Evolutionary conservation across 2,797 vertebrate species (phyloP), one percentile per base, ranked within the genome.

Genomic region (Pogoniulus pusillus): DNA sequence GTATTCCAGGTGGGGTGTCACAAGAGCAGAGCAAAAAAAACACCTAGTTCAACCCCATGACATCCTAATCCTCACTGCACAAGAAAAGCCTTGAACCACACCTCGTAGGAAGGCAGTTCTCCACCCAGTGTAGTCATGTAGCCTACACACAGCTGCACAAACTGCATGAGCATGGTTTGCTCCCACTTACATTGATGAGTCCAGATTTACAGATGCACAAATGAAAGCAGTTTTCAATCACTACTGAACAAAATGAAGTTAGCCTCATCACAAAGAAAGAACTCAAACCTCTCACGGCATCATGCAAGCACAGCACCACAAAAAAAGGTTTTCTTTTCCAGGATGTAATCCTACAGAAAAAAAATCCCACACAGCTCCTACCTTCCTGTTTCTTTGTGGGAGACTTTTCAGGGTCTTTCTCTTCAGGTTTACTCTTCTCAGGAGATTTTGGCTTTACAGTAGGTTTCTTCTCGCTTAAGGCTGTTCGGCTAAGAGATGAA

Each of bases 361-460:
- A 43, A 35, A 53, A 43, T 15, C 54, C 66, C 24, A 15, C 13
- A 17, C 14, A 64, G 55, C 8, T 49, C 30, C 29, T 73, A 99
- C 99, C 98, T 98, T 99, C 99, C 59, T 97, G 97, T 93, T 99
- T 99, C 97, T 99, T 99, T 66, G 98, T 98, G 69, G 98, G 99
- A 71, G 98, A 99, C 82, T 99, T 99, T 76, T 99, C 99, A 8
- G 98, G 97, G 92, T 99, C 99, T 94, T 99, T 99, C 81, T 99
- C 99, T 6, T 99, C 99, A 37, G 99, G 98, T 88, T 98, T 98
- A 86, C 98, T 97, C 96, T 99, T 99, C 95, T 99, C 99, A 9
- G 99, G 99, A 94, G 99, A 99, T 93, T 99, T 99, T 16, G 99
- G 98, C 91, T 99, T 99, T 75, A 99, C 97, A 2, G 98, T 98